These are phyloP conservation scores for Epinephelus cyanopodus DNA, from an alignment of 2,113 vertebrate genomes.

Conservation along the genomic window DNA sequence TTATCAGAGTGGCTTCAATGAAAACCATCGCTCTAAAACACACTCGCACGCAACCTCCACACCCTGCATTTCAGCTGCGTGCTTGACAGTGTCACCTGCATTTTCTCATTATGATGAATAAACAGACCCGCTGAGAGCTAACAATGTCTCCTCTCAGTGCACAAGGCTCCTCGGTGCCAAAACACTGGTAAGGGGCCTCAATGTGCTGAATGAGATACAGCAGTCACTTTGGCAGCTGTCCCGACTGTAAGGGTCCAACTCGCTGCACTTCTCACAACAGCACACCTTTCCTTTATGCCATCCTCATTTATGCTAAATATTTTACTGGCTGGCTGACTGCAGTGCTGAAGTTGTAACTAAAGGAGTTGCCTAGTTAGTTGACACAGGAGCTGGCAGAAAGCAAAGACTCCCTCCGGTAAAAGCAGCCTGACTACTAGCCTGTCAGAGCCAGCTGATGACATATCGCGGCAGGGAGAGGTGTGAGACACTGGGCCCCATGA, in stretches of 20 bases:
- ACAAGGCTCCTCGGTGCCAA: constrained; percentile 47
- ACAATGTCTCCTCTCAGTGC: constrained; percentile 41
- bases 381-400: constrained; percentile 58
- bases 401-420: constrained; percentile 25
- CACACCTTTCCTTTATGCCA: constrained; percentile 28
- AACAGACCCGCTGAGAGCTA: constrained; percentile 51
- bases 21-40: constrained; percentile 36
- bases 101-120: constrained; percentile 64
- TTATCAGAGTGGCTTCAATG: constrained; percentile 40
- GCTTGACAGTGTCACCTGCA: constrained; percentile 41
- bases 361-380: constrained; percentile 36
- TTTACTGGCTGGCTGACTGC: constrained; percentile 46
- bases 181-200: constrained; percentile 42
- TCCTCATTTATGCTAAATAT: constrained; percentile 53
- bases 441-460: constrained; percentile 64
- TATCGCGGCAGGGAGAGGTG: constrained; percentile 45
- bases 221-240: constrained; percentile 44
- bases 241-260: constrained; percentile 26
- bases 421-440: constrained; percentile 35
- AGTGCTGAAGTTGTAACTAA: constrained; percentile 12
- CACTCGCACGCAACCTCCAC: background rate
- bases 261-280: background rate
- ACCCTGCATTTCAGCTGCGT: constrained; percentile 15
- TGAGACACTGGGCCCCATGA: constrained; percentile 51
- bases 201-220: constrained; percentile 57